phyloP scores from a whole-genome alignment of 2,888 invertebrate genomes.

The Ophion costatus region DNA sequence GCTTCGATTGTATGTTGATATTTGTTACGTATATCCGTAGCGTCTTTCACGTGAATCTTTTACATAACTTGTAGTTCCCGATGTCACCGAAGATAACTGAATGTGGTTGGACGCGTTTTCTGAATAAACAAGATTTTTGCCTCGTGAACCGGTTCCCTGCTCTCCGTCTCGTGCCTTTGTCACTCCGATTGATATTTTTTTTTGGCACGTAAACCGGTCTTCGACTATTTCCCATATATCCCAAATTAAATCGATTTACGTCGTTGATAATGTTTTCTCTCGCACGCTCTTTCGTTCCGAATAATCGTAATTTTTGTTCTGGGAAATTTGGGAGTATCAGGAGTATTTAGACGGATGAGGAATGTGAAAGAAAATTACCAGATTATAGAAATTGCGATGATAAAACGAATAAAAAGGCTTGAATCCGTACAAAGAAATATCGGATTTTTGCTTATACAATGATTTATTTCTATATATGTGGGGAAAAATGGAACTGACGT shows the following conservation, averaged over 20 bases:
- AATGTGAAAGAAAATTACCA: too few relatives aligned
- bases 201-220: slow-evolving; percentile 34
- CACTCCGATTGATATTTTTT: neutral
- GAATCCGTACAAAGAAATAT: too few relatives aligned
- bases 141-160: slow-evolving; percentile 20
- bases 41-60: neutral
- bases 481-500: neutral
- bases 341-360: neutral
- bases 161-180: slow-evolving; percentile 3
- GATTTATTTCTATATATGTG: too few relatives aligned
- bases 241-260: slow-evolving; percentile 20
- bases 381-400: neutral
- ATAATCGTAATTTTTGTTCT: neutral
- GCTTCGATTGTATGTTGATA: neutral
- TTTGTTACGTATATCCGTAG: neutral
- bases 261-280: neutral
- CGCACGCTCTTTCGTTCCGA: neutral
- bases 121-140: slow-evolving; percentile 20
- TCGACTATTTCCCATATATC: slow-evolving; percentile 4
- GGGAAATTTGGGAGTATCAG: neutral
- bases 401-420: neutral
- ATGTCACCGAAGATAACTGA: neutral
- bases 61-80: neutral
- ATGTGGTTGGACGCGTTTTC: slow-evolving; percentile 23
- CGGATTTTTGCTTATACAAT: too few relatives aligned